Evolutionary conservation across 2,888 invertebrate genomes (phyloP).

Genomic region (Luperina nickerlii): DNA sequence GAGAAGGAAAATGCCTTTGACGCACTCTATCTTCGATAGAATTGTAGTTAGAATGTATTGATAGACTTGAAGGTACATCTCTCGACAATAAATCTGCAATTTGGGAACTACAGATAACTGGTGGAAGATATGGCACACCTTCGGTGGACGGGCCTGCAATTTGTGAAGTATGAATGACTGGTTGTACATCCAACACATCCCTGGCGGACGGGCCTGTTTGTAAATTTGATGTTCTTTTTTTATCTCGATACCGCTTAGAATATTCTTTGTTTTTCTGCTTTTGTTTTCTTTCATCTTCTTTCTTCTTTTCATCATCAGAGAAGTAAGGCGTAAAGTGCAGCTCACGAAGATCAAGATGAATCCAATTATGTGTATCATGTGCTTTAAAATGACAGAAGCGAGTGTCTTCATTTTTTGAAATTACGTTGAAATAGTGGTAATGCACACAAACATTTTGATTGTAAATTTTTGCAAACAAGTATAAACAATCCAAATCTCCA

Average conservation of each 20-base stretch:
- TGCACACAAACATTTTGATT: slow-evolving; percentile 75
- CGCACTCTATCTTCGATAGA: slow-evolving; percentile 1
- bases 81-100: slow-evolving; percentile 7
- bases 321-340: slow-evolving; percentile 63
- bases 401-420: slow-evolving; percentile 65
- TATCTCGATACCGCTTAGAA: slow-evolving; percentile 46
- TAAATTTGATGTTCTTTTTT: slow-evolving; percentile 38
- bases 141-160: slow-evolving; percentile 15
- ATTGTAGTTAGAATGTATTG: slow-evolving; percentile 3
- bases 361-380: slow-evolving; percentile 72
- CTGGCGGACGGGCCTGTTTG: slow-evolving; percentile 20
- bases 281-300: slow-evolving; percentile 30
- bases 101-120: slow-evolving; percentile 9
- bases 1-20: slow-evolving; percentile 27
- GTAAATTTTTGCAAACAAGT: slow-evolving; percentile 72
- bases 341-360: slow-evolving; percentile 73
- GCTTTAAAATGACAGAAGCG: slow-evolving; percentile 71
- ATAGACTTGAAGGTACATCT: slow-evolving; percentile 11
- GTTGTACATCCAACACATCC: slow-evolving; percentile 9
- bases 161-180: slow-evolving; percentile 13
- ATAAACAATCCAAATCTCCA: slow-evolving; percentile 51
- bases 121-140: slow-evolving; percentile 6
- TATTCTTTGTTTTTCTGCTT: slow-evolving; percentile 30
- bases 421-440: slow-evolving; percentile 69
- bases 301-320: slow-evolving; percentile 10